Evolutionary conservation across 2,888 invertebrate species (phyloP).

Genomic region (Euplagia quadripunctaria): DNA sequence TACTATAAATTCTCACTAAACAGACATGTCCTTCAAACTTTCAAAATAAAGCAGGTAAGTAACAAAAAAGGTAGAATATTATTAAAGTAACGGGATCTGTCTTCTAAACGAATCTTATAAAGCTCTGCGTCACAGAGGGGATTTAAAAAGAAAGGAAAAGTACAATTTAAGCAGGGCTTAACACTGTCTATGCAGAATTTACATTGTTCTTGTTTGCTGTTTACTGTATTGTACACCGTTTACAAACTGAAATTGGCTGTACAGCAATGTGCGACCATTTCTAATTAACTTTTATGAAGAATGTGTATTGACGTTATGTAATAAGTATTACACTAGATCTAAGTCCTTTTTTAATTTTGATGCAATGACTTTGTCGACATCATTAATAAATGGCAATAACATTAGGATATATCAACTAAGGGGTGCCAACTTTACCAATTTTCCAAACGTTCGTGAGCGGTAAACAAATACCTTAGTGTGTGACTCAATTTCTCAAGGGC

Average conservation of each 20-base stretch:
- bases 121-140: not conserved
- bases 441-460: not conserved
- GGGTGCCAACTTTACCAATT: not conserved
- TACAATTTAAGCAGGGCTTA: not conserved
- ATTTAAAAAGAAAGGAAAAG: not conserved
- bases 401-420: not conserved
- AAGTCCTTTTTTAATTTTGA: not conserved
- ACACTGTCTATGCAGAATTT: not conserved
- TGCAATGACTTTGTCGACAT: not conserved
- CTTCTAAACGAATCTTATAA: not conserved
- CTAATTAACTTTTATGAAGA: not conserved
- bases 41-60: not conserved
- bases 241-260: not conserved
- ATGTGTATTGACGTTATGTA: not conserved
- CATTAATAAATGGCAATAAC: not conserved
- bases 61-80: not conserved
- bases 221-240: not conserved
- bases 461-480: no score
- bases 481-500: no score
- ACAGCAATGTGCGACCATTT: no score
- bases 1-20: not conserved
- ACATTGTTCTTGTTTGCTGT: no score
- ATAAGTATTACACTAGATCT: not conserved
- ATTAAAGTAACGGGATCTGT: not conserved
- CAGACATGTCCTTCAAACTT: not conserved